These are phyloP conservation scores for Limnephilus marmoratus DNA, from an alignment of 2,888 invertebrate species.

Conservation along the genomic window DNA sequence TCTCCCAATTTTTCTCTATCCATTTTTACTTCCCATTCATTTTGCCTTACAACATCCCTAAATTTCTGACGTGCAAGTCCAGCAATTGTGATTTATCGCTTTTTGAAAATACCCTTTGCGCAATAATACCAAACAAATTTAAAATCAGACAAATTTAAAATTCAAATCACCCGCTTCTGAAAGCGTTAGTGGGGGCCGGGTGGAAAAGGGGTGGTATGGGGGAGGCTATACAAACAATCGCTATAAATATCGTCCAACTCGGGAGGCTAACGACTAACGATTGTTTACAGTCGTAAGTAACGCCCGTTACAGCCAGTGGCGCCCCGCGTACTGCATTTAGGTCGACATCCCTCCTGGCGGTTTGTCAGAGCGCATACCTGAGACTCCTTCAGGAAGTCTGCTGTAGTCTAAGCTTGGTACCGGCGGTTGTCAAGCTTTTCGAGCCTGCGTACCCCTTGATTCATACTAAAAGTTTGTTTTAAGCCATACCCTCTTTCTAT, in stretches of 20 bases:
- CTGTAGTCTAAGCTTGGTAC: not conserved
- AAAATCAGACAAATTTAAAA: not conserved
- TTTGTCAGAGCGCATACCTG: not conserved
- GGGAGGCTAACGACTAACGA: slow-evolving; percentile 38
- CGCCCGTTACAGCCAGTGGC: slow-evolving; percentile 19
- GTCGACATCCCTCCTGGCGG: not conserved
- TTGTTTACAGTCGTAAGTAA: slow-evolving; percentile 29
- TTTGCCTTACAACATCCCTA: not conserved
- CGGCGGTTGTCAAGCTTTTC: too few relatives aligned
- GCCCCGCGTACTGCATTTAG: not conserved
- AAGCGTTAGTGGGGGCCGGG: not conserved
- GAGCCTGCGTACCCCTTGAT: too few relatives aligned
- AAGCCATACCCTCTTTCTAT: too few relatives aligned
- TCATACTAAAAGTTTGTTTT: too few relatives aligned
- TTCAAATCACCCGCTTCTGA: not conserved
- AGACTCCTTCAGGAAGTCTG: not conserved
- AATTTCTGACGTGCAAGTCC: not conserved
- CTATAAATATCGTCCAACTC: slow-evolving; percentile 35
- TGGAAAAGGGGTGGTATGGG: not conserved
- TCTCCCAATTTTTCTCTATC: not conserved
- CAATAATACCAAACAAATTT: slow-evolving; percentile 2
- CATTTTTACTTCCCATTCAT: not conserved
- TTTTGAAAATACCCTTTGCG: not conserved
- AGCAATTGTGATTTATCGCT: not conserved
- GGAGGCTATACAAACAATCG: slow-evolving; percentile 6